Conservation (phyloP, 2,113 vertebrate species). For the Sander vitreus region DNA sequence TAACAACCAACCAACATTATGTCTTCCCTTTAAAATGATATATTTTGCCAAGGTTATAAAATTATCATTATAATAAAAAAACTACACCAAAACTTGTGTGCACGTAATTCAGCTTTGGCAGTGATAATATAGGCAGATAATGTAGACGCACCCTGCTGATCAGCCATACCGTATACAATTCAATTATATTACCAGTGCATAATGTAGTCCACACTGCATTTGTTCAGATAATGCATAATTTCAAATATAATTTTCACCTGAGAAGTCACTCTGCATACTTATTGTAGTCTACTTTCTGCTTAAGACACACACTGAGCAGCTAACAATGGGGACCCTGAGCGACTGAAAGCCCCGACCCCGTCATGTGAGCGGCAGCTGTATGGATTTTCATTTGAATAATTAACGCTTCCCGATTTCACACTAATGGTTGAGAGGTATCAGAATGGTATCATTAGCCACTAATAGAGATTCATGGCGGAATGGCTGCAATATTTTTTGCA, state of each 20-base stretch:
- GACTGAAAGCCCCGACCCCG: conserved; percentile 4
- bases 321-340: conserved; percentile 52
- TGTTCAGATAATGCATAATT: conserved; percentile 31
- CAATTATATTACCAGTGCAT: conserved; percentile 16
- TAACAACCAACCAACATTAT: background rate
- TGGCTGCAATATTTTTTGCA: conserved; percentile 71
- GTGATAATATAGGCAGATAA: background rate
- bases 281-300: conserved; percentile 17
- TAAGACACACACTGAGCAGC: conserved; percentile 31
- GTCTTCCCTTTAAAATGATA: background rate
- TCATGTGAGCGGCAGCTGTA: conserved; percentile 70
- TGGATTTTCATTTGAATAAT: conserved; percentile 84
- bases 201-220: conserved; percentile 24
- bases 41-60: background rate
- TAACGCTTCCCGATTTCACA: conserved; percentile 81
- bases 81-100: background rate
- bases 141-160: background rate
- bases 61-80: background rate
- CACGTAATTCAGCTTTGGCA: background rate
- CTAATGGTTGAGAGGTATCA: conserved; percentile 81
- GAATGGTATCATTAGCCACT: conserved; percentile 82
- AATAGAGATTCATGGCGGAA: conserved; percentile 84
- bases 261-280: conserved; percentile 23
- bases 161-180: conserved; percentile 5
- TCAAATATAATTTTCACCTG: conserved; percentile 35